Conservation (phyloP, 2,888 invertebrate species). For the Melanotus villosus region DNA sequence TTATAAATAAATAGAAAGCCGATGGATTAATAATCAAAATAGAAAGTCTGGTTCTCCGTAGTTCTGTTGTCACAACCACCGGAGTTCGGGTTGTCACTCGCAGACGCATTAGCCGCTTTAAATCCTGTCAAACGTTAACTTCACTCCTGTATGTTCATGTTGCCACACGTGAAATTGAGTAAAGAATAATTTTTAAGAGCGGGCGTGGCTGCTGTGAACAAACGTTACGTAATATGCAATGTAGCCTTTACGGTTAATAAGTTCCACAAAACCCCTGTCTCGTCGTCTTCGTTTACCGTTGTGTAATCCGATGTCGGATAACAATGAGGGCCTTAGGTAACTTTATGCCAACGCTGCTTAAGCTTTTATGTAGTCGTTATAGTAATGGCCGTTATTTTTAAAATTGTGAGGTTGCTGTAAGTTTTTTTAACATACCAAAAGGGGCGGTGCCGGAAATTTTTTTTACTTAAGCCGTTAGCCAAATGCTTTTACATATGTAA, state of each 20-base stretch:
- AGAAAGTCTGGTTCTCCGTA: background rate
- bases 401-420: background rate
- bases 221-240: conserved; percentile 15
- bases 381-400: background rate
- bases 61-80: background rate
- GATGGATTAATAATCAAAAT: conserved; percentile 6
- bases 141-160: background rate
- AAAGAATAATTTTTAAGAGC: conserved; percentile 7
- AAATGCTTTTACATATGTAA: background rate
- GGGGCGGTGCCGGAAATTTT: background rate
- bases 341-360: background rate
- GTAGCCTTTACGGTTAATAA: conserved; percentile 18
- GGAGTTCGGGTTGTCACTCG: background rate
- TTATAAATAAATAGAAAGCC: background rate
- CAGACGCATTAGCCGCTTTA: background rate
- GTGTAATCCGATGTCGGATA: background rate
- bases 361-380: conserved; percentile 1
- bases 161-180: conserved; percentile 3
- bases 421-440: background rate
- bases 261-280: conserved; percentile 10
- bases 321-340: conserved; percentile 19
- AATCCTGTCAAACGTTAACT: conserved; percentile 4
- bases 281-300: conserved; percentile 17
- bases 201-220: background rate
- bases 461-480: background rate